These are phyloP conservation scores for Molossus molossus DNA, from an alignment of 2,797 vertebrate genomes.

Conservation along the genomic window DNA sequence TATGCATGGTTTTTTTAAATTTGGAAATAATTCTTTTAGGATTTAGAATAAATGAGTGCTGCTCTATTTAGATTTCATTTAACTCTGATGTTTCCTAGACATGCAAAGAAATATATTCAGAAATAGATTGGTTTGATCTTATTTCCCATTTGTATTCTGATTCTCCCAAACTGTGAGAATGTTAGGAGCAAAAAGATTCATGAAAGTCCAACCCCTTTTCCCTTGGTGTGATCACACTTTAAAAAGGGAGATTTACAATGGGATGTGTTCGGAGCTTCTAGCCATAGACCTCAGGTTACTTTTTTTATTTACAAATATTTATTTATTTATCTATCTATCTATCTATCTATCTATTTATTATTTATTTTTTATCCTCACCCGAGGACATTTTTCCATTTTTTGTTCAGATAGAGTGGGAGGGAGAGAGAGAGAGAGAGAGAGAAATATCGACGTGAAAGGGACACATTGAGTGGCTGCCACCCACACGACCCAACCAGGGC, in stretches of 20 bases:
- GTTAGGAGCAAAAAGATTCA: not conserved
- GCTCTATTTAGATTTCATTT: slow-evolving; percentile 44
- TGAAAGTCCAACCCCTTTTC: not conserved
- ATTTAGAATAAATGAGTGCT: slow-evolving; percentile 64
- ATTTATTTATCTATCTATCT: no score
- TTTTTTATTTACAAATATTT: no score
- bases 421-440: no score
- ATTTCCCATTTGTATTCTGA: not conserved
- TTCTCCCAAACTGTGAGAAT: slow-evolving; percentile 27
- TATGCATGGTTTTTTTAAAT: not conserved
- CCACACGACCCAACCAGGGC: no score
- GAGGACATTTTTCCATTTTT: no score
- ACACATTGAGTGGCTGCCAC: no score
- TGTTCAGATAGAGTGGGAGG: no score
- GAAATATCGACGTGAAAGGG: no score
- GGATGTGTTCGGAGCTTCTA: not conserved
- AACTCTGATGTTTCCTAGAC: slow-evolving; percentile 68
- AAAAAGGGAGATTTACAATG: not conserved
- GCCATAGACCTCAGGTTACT: not conserved
- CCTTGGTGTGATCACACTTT: slow-evolving; percentile 46
- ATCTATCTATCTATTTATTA: no score
- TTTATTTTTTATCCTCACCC: no score
- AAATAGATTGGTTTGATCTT: slow-evolving; percentile 50
- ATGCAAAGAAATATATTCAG: slow-evolving; percentile 44
- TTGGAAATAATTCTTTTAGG: slow-evolving; percentile 38